Evolutionary conservation across 2,113 vertebrate genomes (phyloP), one percentile per base, ranked within the genome.

Genomic region (Apistogramma diplotaenia): DNA sequence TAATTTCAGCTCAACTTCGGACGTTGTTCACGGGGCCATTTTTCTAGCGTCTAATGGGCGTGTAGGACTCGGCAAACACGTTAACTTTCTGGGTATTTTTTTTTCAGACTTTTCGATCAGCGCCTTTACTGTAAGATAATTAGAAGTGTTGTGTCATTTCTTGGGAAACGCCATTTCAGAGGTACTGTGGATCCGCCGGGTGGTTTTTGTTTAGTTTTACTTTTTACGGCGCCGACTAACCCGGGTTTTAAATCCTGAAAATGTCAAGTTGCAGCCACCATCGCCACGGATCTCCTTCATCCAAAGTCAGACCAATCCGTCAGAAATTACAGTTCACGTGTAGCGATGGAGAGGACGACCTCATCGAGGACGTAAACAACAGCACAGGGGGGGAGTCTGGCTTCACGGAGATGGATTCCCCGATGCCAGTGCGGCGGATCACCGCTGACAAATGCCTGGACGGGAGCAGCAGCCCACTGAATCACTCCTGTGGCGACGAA

Each of bases 341-440:
- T 11, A 97, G 97, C 89, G 97, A 98, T 73, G 96, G 96, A 0
- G 97, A 98, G 43, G 97, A 98, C 16, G 97, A 98, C 2, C 91
- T 95, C 21, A 94, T 96, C 1, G 96, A 96, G 88, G 97, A 97
- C 73, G 95, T 95, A 0, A 96, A 98, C 92, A 98, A 95, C 94
- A 99, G 97, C 90, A 97, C 96, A 2, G 97, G 97, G 0, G 97
- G 96, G 12, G 97, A 99, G 82, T 99, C 98, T 2, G 97, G 97
- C 8, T 98, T 99, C 84, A 97, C 97, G 55, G 97, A 99, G 93
- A 91, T 97, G 9, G 97, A 98, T 55, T 98, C 97, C 33, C 97
- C 97, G 31, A 92, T 96, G 76, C 95, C 94, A 2, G 74, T 76
- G 5, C 90, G 95, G 10, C 93, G 94, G 31, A 93, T 89, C 55